Percentiles rank a stretch among this genome's conserved stretches.
Conservation (phyloP, 2,888 invertebrate species). For the Napeogenes sylphis region DNA sequence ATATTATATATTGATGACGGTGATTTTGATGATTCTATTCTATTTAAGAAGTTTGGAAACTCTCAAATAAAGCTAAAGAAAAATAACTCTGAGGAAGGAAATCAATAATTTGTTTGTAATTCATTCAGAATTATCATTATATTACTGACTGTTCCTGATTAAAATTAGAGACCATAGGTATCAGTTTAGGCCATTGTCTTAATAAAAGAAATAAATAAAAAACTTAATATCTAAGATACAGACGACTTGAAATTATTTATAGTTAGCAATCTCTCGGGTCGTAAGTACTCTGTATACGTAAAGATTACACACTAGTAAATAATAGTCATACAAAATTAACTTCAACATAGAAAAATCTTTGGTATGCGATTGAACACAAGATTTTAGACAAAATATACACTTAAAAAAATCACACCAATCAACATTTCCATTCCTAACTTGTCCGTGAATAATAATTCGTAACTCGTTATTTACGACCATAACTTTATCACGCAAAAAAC, state of each 20-base stretch:
- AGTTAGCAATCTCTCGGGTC: too few species aligned
- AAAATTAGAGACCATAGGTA: neutral
- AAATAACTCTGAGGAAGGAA: neutral
- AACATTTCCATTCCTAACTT: neutral
- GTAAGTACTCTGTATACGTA: neutral
- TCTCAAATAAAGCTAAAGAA: neutral
- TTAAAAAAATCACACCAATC: neutral
- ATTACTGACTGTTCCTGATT: neutral
- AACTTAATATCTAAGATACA: neutral
- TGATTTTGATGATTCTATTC: too few species aligned
- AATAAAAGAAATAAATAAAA: neutral
- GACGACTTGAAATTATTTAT: too few species aligned
- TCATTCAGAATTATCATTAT: neutral
- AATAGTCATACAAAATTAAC: neutral
- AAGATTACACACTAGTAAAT: constrained; percentile 1
- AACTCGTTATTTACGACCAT: constrained; percentile 3
- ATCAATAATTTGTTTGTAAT: neutral
- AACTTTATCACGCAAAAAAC: constrained; percentile 25
- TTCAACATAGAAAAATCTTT: neutral
- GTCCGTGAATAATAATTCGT: neutral
- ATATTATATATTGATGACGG: too few species aligned
- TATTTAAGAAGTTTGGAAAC: too few species aligned
- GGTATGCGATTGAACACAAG: constrained; percentile 1
- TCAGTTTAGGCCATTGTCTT: neutral
- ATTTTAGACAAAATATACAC: neutral